These are phyloP conservation scores for Arbacia lixula DNA, from an alignment of 53 echinoderm and acorn worm genomes.

Conservation along the genomic window DNA sequence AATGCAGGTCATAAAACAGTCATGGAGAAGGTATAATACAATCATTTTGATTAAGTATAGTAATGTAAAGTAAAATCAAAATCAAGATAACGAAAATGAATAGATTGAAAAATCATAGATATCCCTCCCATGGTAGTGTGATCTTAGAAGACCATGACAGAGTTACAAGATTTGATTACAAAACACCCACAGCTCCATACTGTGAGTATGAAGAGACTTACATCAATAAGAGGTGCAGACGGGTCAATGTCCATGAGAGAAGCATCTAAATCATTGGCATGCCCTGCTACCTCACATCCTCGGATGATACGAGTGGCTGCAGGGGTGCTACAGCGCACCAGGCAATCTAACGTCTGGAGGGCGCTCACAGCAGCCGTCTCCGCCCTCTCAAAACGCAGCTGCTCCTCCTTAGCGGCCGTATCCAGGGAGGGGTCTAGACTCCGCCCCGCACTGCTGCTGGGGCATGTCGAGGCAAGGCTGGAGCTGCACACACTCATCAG, in stretches of 20 bases:
- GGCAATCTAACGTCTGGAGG: constrained; percentile 18
- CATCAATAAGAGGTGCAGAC: constrained; percentile 94
- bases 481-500: background rate
- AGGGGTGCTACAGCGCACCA: constrained; percentile 6
- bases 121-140: too few relatives aligned
- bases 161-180: too few relatives aligned
- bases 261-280: constrained; percentile 24
- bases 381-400: constrained; percentile 9
- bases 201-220: too few relatives aligned
- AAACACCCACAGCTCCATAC: too few relatives aligned
- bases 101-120: too few relatives aligned
- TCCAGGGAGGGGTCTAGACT: constrained; percentile 28
- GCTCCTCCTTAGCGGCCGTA: constrained; percentile 15
- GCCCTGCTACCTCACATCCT: background rate
- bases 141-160: too few relatives aligned
- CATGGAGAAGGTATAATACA: too few relatives aligned
- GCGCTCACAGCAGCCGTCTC: constrained; percentile 30
- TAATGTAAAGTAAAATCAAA: too few relatives aligned
- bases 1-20: too few relatives aligned
- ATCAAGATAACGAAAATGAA: too few relatives aligned
- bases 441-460: constrained; percentile 19
- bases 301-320: constrained; percentile 13
- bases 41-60: too few relatives aligned
- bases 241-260: constrained; percentile 87
- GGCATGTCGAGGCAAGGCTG: constrained; percentile 39